These are phyloP conservation scores for Bufo bufo DNA, from an alignment of 2,113 vertebrate genomes.

Conservation along the genomic window DNA sequence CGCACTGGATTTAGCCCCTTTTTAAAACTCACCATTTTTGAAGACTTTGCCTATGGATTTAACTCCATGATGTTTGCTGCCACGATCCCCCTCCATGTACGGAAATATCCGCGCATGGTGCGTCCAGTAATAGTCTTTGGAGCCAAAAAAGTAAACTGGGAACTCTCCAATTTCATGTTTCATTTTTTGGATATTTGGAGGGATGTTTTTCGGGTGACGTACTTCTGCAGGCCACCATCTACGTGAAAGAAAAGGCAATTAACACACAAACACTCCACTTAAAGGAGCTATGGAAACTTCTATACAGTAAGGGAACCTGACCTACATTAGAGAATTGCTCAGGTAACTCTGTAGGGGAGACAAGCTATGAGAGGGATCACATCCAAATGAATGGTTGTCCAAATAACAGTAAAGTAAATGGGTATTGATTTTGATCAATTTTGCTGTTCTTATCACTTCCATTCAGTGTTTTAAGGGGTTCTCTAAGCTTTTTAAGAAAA, in stretches of 20 bases:
- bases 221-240: slow-evolving; percentile 99
- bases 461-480: no score
- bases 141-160: slow-evolving; percentile 98
- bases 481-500: no score
- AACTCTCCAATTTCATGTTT: slow-evolving; percentile 97
- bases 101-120: slow-evolving; percentile 97
- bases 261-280: neutral
- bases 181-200: slow-evolving; percentile 98
- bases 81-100: slow-evolving; percentile 96
- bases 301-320: no score
- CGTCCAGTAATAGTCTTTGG: slow-evolving; percentile 98
- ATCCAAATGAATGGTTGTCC: no score
- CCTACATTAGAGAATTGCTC: no score
- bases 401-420: no score
- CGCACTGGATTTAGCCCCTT: neutral
- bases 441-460: no score
- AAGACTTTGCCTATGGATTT: slow-evolving; percentile 94
- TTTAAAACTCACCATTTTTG: slow-evolving; percentile 82
- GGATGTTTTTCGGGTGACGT: slow-evolving; percentile 92
- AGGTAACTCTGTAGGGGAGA: no score
- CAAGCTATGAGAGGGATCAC: no score
- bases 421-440: no score
- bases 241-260: slow-evolving; percentile 61
- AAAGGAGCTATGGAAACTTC: neutral
- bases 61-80: slow-evolving; percentile 89